Conservation (phyloP, 2,888 invertebrate species). For the Drosophila bunnanda region DNA sequence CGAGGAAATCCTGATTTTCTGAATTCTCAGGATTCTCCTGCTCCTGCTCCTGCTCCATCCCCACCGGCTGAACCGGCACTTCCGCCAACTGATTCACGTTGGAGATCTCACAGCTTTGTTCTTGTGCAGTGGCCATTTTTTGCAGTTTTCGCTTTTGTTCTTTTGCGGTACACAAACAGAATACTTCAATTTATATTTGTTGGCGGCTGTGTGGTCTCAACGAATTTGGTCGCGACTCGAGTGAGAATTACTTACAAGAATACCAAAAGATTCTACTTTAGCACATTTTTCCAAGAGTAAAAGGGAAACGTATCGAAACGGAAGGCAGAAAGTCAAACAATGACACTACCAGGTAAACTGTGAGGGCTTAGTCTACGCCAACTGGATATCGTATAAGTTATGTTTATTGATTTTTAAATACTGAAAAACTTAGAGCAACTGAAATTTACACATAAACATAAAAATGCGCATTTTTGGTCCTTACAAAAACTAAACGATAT, state of each 20-base stretch:
- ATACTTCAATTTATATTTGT: slow-evolving; percentile 25
- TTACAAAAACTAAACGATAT: slow-evolving; percentile 34
- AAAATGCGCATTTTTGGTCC: slow-evolving; percentile 59
- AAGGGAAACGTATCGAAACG: slow-evolving; percentile 61
- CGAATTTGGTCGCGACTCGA: slow-evolving; percentile 48
- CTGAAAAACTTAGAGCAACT: slow-evolving; percentile 57
- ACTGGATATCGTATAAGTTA: slow-evolving; percentile 8
- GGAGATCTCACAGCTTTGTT: slow-evolving; percentile 11
- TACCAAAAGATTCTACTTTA: slow-evolving; percentile 60
- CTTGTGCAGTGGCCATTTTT: slow-evolving; percentile 59
- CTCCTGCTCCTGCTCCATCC: slow-evolving; percentile 9
- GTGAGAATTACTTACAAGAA: slow-evolving; percentile 35
- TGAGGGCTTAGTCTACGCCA: not conserved
- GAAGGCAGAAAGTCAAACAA: slow-evolving; percentile 46
- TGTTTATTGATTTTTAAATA: slow-evolving; percentile 65
- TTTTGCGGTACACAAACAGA: slow-evolving; percentile 2
- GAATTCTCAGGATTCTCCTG: not conserved
- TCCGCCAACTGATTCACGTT: slow-evolving; percentile 26
- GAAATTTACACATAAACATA: slow-evolving; percentile 49
- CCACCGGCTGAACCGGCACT: slow-evolving; percentile 6
- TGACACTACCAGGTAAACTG: not conserved
- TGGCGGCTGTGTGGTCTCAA: slow-evolving; percentile 30
- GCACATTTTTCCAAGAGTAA: slow-evolving; percentile 41
- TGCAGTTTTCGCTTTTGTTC: not conserved
- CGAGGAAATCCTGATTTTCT: not conserved